These are phyloP conservation scores for Abramis brama DNA, from an alignment of 2,113 vertebrate species.

Conservation along the genomic window DNA sequence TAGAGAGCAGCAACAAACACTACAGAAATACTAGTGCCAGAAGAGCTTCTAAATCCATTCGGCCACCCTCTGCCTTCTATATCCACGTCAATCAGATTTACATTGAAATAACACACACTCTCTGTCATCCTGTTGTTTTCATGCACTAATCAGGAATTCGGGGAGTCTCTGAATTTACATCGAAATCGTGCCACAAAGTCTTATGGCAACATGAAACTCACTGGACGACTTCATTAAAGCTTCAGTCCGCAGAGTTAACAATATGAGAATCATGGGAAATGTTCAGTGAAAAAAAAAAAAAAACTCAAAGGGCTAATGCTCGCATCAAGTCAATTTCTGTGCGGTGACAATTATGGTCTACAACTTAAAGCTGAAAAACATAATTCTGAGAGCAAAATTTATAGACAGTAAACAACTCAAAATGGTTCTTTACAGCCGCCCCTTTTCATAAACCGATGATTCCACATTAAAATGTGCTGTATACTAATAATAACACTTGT, in stretches of 20 bases:
- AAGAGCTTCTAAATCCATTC: slow-evolving; percentile 24
- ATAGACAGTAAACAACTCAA: not conserved
- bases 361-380: slow-evolving; percentile 17
- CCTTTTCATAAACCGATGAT: slow-evolving; percentile 3
- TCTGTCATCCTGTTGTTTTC: slow-evolving; percentile 18
- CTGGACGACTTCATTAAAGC: slow-evolving; percentile 22
- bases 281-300: not conserved
- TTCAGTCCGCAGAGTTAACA: slow-evolving; percentile 2
- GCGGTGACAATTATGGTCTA: not conserved
- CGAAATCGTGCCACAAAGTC: slow-evolving; percentile 10
- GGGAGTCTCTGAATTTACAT: slow-evolving; percentile 12
- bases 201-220: not conserved
- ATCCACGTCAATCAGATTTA: slow-evolving; percentile 7
- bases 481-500: slow-evolving; percentile 32
- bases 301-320: not conserved
- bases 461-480: slow-evolving; percentile 27
- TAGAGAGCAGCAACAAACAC: slow-evolving; percentile 7
- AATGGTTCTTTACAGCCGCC: not conserved
- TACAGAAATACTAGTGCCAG: slow-evolving; percentile 23
- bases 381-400: slow-evolving; percentile 1
- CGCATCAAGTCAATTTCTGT: slow-evolving; percentile 17
- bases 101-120: slow-evolving; percentile 26
- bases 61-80: slow-evolving; percentile 3
- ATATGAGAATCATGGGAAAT: slow-evolving; percentile 3
- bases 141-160: slow-evolving; percentile 22